Percentiles rank a stretch among this genome's conserved stretches.
Conservation (phyloP, 2,797 vertebrate species). For the Synanceia verrucosa region DNA sequence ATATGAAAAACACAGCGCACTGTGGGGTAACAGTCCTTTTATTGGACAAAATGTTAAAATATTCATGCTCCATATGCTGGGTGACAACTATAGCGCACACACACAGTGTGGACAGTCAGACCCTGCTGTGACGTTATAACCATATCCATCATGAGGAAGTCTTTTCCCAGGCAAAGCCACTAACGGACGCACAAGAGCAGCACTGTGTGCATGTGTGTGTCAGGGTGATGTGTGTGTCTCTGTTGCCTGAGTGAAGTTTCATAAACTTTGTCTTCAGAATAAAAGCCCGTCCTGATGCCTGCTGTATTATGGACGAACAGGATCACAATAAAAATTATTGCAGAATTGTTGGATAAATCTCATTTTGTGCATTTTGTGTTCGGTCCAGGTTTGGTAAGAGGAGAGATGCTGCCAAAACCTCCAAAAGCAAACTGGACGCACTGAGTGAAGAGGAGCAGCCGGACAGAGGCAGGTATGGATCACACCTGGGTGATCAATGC, state of each 20-base stretch:
- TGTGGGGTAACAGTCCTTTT: conserved; percentile 38
- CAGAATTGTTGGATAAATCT: not conserved
- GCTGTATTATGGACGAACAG: not conserved
- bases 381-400: conserved; percentile 91
- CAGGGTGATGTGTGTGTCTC: conserved; percentile 12
- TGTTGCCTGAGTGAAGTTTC: conserved; percentile 25
- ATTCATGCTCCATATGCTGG: conserved; percentile 56
- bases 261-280: conserved; percentile 20
- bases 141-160: conserved; percentile 47
- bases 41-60: conserved; percentile 52
- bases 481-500: not conserved
- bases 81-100: conserved; percentile 3
- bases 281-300: not conserved
- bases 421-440: conserved; percentile 79
- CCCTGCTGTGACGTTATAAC: conserved; percentile 52
- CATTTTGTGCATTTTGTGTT: not conserved
- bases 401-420: conserved; percentile 75
- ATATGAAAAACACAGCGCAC: conserved; percentile 36
- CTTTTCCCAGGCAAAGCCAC: conserved; percentile 40
- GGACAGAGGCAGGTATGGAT: conserved; percentile 82
- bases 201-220: conserved; percentile 1
- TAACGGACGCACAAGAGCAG: conserved; percentile 26
- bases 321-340: no score
- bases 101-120: conserved; percentile 3
- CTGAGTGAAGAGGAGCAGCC: conserved; percentile 89